phyloP scores from a whole-genome alignment of 2,113 vertebrate genomes.

The Tretioscincus oriximinensis region DNA sequence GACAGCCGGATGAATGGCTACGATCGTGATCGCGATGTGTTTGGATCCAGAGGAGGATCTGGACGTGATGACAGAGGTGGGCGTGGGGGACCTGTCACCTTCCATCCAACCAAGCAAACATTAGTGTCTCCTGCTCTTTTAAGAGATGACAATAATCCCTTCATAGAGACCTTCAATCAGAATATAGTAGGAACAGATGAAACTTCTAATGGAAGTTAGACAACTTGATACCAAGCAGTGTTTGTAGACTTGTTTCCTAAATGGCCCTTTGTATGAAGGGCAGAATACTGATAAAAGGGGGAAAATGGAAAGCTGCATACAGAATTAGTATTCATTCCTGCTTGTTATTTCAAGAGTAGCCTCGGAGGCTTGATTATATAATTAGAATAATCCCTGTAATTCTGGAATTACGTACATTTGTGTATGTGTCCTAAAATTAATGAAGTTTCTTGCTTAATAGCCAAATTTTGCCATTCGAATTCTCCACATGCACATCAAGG shows the following conservation, averaged over 20 bases:
- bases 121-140: not conserved
- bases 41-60: slow-evolving; percentile 68
- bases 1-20: slow-evolving; percentile 77
- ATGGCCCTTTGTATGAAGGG: not conserved
- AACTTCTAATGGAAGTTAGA: slow-evolving; percentile 8
- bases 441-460: not conserved
- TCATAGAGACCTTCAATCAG: not conserved
- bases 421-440: not conserved
- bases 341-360: not conserved
- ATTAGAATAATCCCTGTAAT: not conserved
- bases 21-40: slow-evolving; percentile 62
- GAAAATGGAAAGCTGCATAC: not conserved
- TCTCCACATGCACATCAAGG: not conserved
- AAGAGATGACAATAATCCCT: not conserved
- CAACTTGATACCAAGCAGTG: not conserved
- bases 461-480: not conserved
- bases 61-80: slow-evolving; percentile 79
- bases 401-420: not conserved
- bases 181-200: not conserved
- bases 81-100: slow-evolving; percentile 33
- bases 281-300: no score
- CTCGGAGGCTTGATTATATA: not conserved
- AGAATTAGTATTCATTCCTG: not conserved
- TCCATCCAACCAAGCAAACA: not conserved
- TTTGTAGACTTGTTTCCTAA: not conserved